A percentile compares a stretch with the other conserved stretches of the same genome.
Evolutionary conservation across 2,113 vertebrate species (phyloP).

Genomic region (Brienomyrus brachyistius): DNA sequence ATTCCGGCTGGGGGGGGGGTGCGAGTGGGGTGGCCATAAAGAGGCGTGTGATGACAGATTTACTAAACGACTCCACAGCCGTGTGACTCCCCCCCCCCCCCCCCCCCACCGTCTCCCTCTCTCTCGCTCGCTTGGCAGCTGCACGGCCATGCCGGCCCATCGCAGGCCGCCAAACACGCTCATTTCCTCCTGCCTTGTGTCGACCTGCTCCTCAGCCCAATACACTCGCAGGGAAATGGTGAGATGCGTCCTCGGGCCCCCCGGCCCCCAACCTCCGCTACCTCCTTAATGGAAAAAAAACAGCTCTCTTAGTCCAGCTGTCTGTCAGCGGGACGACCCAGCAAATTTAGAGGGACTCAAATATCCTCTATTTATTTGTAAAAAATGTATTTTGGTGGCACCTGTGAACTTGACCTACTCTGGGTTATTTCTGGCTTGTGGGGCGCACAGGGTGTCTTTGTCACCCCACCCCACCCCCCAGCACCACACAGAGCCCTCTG

Average conservation of each 20-base stretch:
- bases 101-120: not conserved
- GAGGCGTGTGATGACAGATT: constrained; percentile 29
- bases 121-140: not conserved
- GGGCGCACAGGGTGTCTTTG: constrained; percentile 7
- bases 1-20: constrained; percentile 20
- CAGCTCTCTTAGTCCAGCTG: not conserved
- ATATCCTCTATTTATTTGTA: constrained; percentile 8
- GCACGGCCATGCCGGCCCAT: not conserved
- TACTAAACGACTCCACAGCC: constrained; percentile 19
- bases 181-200: not conserved
- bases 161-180: not conserved
- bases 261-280: not conserved
- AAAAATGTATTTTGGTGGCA: constrained; percentile 14
- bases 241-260: not conserved
- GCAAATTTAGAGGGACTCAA: not conserved
- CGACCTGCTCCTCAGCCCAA: not conserved
- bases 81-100: not conserved
- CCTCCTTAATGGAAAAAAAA: not conserved
- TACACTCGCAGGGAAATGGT: not conserved
- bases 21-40: constrained; percentile 22
- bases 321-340: not conserved
- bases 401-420: not conserved
- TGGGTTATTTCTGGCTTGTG: constrained; percentile 1
- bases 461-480: not conserved
- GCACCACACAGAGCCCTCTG: not conserved